Base-by-base conservation (phyloP, 2,888 invertebrate genomes). In the Alentia gelatinosa region DNA sequence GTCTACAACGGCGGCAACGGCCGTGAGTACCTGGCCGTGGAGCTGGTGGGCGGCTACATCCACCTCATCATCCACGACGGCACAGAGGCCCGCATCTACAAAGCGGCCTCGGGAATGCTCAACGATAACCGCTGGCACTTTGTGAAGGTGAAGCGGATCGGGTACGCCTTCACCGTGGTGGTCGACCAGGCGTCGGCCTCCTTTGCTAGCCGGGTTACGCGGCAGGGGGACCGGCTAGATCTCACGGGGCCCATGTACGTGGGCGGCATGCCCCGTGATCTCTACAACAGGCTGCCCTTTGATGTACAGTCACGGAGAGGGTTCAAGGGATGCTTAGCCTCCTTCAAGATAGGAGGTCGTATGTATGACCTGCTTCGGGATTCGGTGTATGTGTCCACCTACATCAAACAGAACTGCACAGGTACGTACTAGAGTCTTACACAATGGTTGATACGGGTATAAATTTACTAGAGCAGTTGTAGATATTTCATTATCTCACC, bases 311-410 rank as follows among this genome's bases (percentile, higher is more conserved):
- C 95, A 0, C 92, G 93, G n/a, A 93, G 93, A 35, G 95, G 96
- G 9, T 95, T 95, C 92, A 92, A 94, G 37, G 96, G 96, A 5
- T 96, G 96, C 91, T 47, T 96, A 68, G 95, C 95, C 0, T 94
- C 95, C 23, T 84, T 95, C 33, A 93, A 94, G 84, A 92, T 95
- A 79, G 94, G 95, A 68, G 94, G 94, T 0, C 92, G 92, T 12
- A 92, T 94, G 9, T 94, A 94, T 1, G 93, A 95, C 90, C 92
- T 95, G n/a, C 74, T 92, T 5, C 91, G 92, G 39, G 92, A 93
- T n/a, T 90, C 91, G 1, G 63, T 92, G 30, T 37, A 33, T 1
- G 84, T 50, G 23, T 90, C 89, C 23, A 35, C 47, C 37, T 91
- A 91, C 74, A 89, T 93, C 50, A 90, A 91, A 15, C 19, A 50